A percentile compares a stretch with the other conserved stretches of the same genome.
phyloP scores from a whole-genome alignment of 1,140 invertebrate genomes.

The Brachionus koreanus region DNA sequence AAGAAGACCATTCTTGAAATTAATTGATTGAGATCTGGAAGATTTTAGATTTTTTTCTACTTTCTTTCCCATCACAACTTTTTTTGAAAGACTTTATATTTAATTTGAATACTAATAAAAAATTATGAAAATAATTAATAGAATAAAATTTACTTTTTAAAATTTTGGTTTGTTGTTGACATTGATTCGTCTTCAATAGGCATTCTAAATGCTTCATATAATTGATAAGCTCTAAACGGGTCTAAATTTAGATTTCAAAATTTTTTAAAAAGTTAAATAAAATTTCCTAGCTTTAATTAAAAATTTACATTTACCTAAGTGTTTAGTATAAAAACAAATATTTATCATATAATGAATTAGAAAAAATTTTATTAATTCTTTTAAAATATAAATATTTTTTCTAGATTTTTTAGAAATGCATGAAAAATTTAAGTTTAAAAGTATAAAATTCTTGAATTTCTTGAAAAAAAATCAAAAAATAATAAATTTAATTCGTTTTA shows the following conservation, averaged over 20 bases:
- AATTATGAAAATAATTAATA: neutral
- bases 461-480: no score
- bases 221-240: no score
- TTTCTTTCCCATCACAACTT: neutral
- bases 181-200: neutral
- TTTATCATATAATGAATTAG: neutral
- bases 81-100: constrained; percentile 6
- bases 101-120: no score
- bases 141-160: neutral
- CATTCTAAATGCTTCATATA: neutral
- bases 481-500: no score
- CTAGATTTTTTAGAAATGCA: no score
- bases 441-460: no score
- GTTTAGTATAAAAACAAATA: neutral
- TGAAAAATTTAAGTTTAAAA: no score
- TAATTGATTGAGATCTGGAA: neutral
- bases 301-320: neutral
- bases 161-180: neutral
- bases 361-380: no score
- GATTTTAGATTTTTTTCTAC: constrained; percentile 6
- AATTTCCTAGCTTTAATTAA: neutral
- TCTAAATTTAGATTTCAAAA: no score
- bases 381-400: no score
- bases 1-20: neutral
- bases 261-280: neutral